Evolutionary conservation across 2,113 vertebrate genomes (phyloP), one percentile per base, ranked within the genome.

Genomic region (Gambusia holbrooki): DNA sequence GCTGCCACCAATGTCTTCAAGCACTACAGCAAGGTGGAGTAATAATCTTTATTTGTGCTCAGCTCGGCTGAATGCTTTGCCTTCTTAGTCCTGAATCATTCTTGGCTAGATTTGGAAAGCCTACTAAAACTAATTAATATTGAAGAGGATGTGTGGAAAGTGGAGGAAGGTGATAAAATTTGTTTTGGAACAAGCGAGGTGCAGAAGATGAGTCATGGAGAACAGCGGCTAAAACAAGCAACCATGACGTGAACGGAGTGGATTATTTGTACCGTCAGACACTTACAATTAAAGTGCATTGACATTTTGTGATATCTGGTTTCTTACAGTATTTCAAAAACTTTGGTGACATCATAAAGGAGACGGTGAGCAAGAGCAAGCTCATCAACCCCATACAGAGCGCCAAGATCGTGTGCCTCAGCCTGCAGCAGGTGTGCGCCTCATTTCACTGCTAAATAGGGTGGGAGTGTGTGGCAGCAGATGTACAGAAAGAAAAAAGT

Each of bases 341-440:
- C 82, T 98, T 95, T 14, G 97, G 97, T 32, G 96, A 98, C 87
- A 96, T 98, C 86, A 97, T 98, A 80, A 98, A 96, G 87, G 96
- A 97, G 83, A 96, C 93, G 0, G 62, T 98, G 84, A 96, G 88
- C 69, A 94, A 91, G 82, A 90, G 85, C 19, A 96, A 94, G 72
- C 92, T 92, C 67, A 95, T 97, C 54, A 93, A 86, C 90, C 93
- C 94, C 13, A 90, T 92, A 1, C 92, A 93, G 70, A 96, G 95
- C n/a, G 96, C 96, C 71, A 94, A 62, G 79, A 96, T 94, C 0
- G 80, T 98, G 40, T 94, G 96, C 54, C 93, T 98, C 62, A 94
- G 93, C 88, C 93, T 97, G 63, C 95, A 96, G 85, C 97, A 98
- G 96, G 97, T 97, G 78, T 33, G 90, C 28, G 48, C 61, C 48